These are phyloP conservation scores for Pipa parva DNA, from an alignment of 2,113 vertebrate genomes.

Conservation along the genomic window DNA sequence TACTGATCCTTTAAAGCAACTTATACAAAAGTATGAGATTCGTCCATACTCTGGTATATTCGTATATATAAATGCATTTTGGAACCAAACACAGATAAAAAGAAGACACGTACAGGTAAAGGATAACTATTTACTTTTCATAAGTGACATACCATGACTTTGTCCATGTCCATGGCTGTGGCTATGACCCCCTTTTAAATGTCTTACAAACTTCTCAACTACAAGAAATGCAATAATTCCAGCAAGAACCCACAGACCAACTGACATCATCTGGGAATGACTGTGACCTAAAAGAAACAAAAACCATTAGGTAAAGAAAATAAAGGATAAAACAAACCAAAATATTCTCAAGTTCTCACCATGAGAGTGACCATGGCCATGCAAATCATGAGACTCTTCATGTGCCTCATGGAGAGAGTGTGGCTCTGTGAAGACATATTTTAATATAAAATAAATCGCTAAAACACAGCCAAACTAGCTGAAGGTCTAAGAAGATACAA, in stretches of 20 bases:
- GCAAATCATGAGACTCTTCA: slow-evolving; percentile 46
- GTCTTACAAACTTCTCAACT: slow-evolving; percentile 85
- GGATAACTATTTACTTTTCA: not conserved
- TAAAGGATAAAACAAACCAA: too few species aligned
- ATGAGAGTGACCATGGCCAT: slow-evolving; percentile 62
- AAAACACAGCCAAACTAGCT: too few species aligned
- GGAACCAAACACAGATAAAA: not conserved
- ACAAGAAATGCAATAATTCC: slow-evolving; percentile 86
- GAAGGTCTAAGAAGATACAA: not conserved
- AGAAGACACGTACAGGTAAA: too few species aligned
- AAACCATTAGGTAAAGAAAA: too few species aligned
- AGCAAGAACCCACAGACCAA: slow-evolving; percentile 83
- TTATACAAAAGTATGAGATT: too few species aligned
- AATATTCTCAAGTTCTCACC: too few species aligned
- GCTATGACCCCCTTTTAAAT: slow-evolving; percentile 72
- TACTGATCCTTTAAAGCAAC: too few species aligned
- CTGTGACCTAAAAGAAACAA: slow-evolving; percentile 56
- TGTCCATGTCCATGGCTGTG: slow-evolving; percentile 60
- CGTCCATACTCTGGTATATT: too few species aligned
- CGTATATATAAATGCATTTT: too few species aligned
- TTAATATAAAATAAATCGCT: not conserved
- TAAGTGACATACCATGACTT: slow-evolving; percentile 53
- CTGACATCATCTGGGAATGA: slow-evolving; percentile 78
- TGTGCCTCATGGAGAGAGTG: slow-evolving; percentile 67
- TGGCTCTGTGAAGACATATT: slow-evolving; percentile 58